These are phyloP conservation scores for Troilus luridus DNA, from an alignment of 2,888 invertebrate genomes.

Conservation along the genomic window DNA sequence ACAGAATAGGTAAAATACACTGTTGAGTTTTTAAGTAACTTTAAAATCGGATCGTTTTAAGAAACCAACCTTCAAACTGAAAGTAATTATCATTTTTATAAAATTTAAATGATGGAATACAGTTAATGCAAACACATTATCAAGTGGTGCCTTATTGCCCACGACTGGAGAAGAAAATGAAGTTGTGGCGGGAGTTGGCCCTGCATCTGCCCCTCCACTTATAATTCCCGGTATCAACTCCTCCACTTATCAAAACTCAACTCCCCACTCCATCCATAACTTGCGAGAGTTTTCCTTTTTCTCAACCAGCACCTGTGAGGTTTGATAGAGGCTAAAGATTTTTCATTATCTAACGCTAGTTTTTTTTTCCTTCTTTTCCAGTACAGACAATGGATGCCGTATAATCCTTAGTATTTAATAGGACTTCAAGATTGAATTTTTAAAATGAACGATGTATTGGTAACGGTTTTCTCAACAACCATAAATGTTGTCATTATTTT, in stretches of 20 bases:
- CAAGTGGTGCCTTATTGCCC: neutral
- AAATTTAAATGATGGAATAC: no score
- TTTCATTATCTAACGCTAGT: neutral
- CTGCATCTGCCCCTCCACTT: neutral
- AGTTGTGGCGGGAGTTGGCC: neutral
- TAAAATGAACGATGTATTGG: no score
- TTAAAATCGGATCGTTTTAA: no score
- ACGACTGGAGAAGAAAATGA: neutral
- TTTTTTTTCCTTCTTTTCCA: neutral
- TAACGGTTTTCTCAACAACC: no score
- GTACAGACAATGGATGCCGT: no score
- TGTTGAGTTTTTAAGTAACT: no score
- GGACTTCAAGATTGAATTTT: no score
- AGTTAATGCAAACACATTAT: neutral
- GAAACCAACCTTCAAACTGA: no score
- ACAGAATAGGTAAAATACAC: no score
- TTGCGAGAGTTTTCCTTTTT: neutral
- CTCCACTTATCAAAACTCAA: slow-evolving; percentile 25
- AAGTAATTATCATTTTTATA: no score
- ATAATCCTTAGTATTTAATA: no score
- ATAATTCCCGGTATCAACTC: neutral
- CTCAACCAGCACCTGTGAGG: neutral
- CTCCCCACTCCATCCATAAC: neutral
- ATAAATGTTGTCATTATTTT: no score
- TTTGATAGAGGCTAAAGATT: neutral